These are phyloP conservation scores for Lasioglossum albipes DNA, from an alignment of 1,140 invertebrate species.

Conservation along the genomic window DNA sequence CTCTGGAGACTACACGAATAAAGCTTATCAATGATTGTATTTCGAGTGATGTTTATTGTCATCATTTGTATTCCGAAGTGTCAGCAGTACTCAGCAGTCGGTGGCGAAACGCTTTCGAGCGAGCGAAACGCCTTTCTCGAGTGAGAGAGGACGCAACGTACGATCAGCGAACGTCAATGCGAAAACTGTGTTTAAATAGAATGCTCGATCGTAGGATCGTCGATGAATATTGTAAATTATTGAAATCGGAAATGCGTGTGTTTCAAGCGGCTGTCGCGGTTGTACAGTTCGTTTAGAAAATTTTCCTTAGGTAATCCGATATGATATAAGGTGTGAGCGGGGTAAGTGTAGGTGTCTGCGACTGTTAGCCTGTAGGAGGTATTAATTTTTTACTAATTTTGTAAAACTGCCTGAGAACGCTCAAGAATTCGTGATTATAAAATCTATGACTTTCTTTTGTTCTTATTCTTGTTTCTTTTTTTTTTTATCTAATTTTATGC, in stretches of 20 bases:
- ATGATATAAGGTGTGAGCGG: slow-evolving; percentile 9
- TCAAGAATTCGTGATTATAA: slow-evolving; percentile 37
- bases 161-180: background rate
- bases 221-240: background rate
- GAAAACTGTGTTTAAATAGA: background rate
- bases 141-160: background rate
- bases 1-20: slow-evolving; percentile 77
- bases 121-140: background rate
- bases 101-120: background rate
- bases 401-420: slow-evolving; percentile 30
- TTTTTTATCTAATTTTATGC: too few relatives aligned
- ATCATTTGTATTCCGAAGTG: slow-evolving; percentile 14
- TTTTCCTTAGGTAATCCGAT: background rate
- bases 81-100: background rate
- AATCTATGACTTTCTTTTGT: slow-evolving; percentile 16
- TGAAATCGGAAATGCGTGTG: background rate
- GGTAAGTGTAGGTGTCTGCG: slow-evolving; percentile 3
- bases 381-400: slow-evolving; percentile 43
- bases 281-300: slow-evolving; percentile 1
- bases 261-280: background rate
- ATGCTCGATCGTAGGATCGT: background rate
- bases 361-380: slow-evolving; percentile 31
- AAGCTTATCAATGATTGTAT: slow-evolving; percentile 78
- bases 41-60: slow-evolving; percentile 47
- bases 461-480: slow-evolving; percentile 19